Evolutionary conservation across 2,797 vertebrate species (phyloP).

Genomic region (Pangasius macronema): DNA sequence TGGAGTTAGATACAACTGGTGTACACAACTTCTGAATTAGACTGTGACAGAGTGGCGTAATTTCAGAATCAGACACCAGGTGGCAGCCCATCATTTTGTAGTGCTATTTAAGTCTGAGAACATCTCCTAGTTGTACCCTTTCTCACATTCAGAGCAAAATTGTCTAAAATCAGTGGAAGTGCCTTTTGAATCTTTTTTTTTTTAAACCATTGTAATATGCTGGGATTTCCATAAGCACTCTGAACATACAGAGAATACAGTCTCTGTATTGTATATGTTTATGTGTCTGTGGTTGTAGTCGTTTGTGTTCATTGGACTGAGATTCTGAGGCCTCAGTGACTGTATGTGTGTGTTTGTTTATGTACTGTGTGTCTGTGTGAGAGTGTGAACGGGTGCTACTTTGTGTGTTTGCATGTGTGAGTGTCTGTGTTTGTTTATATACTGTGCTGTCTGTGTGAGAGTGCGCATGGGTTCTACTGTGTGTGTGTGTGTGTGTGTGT

Average conservation of each 20-base stretch:
- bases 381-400: neutral
- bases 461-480: neutral
- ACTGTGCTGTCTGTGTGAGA: neutral
- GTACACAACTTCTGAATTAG: neutral
- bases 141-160: neutral
- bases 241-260: no score
- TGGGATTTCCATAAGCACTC: neutral
- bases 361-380: neutral
- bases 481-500: neutral
- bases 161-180: no score
- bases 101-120: neutral
- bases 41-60: neutral
- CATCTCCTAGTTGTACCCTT: neutral
- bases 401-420: neutral
- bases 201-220: neutral
- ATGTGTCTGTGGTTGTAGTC: neutral
- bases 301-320: neutral
- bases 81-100: neutral
- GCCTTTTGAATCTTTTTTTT: neutral
- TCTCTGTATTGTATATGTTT: neutral
- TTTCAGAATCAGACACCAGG: neutral
- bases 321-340: neutral
- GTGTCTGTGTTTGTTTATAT: conserved; percentile 2
- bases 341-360: conserved; percentile 6
- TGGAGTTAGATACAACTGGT: neutral